Conservation (phyloP, 2,888 invertebrate genomes). For the Hyppa rectilinea region DNA sequence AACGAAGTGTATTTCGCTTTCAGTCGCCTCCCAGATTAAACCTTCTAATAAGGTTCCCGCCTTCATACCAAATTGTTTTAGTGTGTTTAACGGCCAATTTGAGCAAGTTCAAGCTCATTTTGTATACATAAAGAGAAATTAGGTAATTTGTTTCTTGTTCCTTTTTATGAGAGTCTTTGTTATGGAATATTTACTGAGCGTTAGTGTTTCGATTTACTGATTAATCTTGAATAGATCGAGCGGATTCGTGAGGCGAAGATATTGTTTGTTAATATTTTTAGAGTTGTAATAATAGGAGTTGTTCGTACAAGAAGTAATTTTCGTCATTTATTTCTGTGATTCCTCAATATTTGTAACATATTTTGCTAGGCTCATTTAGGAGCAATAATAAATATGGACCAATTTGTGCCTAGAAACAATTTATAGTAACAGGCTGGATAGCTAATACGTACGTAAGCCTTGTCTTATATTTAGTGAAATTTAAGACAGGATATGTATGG, state of each 20-base stretch:
- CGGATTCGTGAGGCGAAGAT: conserved; percentile 53
- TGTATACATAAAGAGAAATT: conserved; percentile 85
- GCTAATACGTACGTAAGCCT: not conserved
- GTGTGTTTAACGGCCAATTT: conserved; percentile 84
- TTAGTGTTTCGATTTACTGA: conserved; percentile 72
- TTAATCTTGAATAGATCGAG: conserved; percentile 70
- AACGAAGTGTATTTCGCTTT: conserved; percentile 75
- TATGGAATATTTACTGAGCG: conserved; percentile 73
- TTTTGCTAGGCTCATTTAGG: not conserved
- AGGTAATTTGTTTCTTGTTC: conserved; percentile 84
- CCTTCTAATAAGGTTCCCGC: conserved; percentile 81
- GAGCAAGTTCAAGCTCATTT: conserved; percentile 83
- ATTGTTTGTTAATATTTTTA: conserved; percentile 50
- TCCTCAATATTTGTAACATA: conserved; percentile 2
- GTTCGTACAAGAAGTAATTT: conserved; percentile 36
- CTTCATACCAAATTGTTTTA: conserved; percentile 83
- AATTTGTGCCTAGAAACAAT: not conserved
- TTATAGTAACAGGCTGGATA: no score
- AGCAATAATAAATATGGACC: not conserved
- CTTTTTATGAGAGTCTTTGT: conserved; percentile 77
- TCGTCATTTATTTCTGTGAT: conserved; percentile 27
- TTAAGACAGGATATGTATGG: no score
- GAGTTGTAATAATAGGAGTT: conserved; percentile 44
- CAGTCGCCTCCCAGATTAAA: conserved; percentile 79
- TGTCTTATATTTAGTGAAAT: not conserved